Conservation (phyloP, 2,797 vertebrate genomes). For the Margarornis squamiger region DNA sequence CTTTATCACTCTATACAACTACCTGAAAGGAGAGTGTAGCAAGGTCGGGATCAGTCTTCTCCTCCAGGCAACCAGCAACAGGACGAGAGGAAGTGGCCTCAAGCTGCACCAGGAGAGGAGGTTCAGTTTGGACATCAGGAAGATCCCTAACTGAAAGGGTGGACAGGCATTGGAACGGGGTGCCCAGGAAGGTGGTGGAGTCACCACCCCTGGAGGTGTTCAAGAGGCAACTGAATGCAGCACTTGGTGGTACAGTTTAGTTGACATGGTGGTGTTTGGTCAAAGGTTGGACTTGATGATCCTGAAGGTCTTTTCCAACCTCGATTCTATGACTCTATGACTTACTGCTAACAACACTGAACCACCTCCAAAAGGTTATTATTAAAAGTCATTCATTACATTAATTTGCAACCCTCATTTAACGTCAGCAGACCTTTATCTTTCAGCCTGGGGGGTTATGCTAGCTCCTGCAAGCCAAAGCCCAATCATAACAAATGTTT, state of each 20-base stretch:
- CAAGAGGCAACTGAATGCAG: not conserved
- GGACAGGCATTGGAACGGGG: not conserved
- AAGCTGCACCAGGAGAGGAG: not conserved
- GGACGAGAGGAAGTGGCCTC: not conserved
- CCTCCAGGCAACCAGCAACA: not conserved
- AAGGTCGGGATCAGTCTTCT: not conserved
- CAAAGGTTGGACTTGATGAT: not conserved
- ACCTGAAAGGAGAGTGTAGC: not conserved
- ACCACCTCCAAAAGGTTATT: constrained; percentile 22
- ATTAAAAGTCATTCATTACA: constrained; percentile 64
- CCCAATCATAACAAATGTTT: constrained; percentile 48
- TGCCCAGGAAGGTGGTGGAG: not conserved
- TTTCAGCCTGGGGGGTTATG: constrained; percentile 45
- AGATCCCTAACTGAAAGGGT: not conserved
- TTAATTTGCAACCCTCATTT: constrained; percentile 54
- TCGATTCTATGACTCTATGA: not conserved
- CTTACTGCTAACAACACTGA: not conserved
- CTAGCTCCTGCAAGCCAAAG: constrained; percentile 62
- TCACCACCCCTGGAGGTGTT: fast-evolving
- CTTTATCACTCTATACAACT: not conserved
- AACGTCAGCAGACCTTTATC: constrained; percentile 67
- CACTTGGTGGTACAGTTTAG: not conserved
- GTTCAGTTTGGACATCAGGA: not conserved
- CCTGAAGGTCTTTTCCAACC: not conserved
- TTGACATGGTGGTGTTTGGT: not conserved